These are phyloP conservation scores for Flexamia atlantica DNA, from an alignment of 2,888 invertebrate species.

Conservation along the genomic window DNA sequence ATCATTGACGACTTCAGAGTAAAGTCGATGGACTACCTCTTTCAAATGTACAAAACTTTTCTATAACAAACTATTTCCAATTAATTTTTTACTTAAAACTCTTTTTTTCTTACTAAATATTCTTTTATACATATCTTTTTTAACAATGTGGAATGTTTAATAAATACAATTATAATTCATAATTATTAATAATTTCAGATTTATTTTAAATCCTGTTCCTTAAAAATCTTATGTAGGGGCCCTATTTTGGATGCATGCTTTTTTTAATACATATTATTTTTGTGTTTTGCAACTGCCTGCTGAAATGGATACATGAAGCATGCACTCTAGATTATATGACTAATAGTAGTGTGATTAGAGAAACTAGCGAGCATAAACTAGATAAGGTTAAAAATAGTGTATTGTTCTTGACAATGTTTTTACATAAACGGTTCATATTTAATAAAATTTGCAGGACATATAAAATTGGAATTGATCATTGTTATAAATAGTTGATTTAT, in stretches of 20 bases:
- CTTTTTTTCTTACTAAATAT: conserved; percentile 12
- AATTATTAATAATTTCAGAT: not conserved
- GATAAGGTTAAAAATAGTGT: too few species aligned
- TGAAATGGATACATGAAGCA: conserved; percentile 5
- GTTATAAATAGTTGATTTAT: too few species aligned
- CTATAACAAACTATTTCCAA: conserved; percentile 28
- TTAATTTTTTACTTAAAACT: not conserved
- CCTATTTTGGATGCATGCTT: conserved; percentile 44
- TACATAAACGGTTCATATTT: too few species aligned
- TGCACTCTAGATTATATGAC: conserved; percentile 12
- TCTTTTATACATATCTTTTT: not conserved
- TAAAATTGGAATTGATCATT: too few species aligned
- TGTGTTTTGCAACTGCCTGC: conserved; percentile 56
- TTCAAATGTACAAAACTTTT: conserved; percentile 44
- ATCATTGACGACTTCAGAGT: conserved; percentile 26
- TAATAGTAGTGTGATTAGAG: conserved; percentile 23
- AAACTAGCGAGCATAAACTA: not conserved
- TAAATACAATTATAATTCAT: conserved; percentile 33
- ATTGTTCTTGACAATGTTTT: too few species aligned
- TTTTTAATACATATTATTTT: conserved; percentile 43
- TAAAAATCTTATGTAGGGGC: not conserved
- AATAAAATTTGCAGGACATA: too few species aligned
- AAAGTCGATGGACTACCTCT: conserved; percentile 7
- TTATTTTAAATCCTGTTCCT: conserved; percentile 1
- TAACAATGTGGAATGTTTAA: conserved; percentile 45